phyloP scores from a whole-genome alignment of 2,113 vertebrate species.

The Nematolebias whitei region DNA sequence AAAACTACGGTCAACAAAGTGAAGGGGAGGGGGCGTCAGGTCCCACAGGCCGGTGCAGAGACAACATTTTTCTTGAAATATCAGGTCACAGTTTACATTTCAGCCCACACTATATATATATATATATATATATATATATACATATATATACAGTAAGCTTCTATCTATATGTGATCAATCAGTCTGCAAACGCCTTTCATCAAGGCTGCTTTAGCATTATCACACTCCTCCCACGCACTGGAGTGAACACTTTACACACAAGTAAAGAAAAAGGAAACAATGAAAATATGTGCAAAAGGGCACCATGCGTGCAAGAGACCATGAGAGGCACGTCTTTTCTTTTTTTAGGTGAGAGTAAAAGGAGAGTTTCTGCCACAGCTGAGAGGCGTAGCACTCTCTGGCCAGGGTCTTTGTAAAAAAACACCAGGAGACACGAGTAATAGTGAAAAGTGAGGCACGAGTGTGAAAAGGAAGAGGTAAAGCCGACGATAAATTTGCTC shows the following conservation, averaged over 20 bases:
- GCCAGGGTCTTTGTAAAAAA: not conserved
- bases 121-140: slow-evolving; percentile 12
- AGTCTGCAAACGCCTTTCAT: slow-evolving; percentile 19
- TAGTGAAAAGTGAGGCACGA: slow-evolving; percentile 9
- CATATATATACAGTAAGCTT: not conserved
- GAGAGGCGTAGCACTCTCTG: slow-evolving; percentile 30
- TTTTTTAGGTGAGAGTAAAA: slow-evolving; percentile 23
- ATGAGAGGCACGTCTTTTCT: slow-evolving; percentile 17
- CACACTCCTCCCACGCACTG: slow-evolving; percentile 44
- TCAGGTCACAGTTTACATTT: slow-evolving; percentile 58
- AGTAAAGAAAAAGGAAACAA: slow-evolving; percentile 13
- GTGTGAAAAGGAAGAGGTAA: slow-evolving; percentile 59
- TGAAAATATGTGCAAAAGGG: slow-evolving; percentile 15
- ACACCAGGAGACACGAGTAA: not conserved
- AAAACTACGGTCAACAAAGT: not conserved
- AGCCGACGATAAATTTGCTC: not conserved
- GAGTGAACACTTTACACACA: slow-evolving; percentile 21
- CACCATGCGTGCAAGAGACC: not conserved
- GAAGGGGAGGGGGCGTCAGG: slow-evolving; percentile 11
- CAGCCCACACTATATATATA: slow-evolving; percentile 38
- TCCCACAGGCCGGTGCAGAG: slow-evolving; percentile 4
- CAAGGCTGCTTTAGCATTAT: slow-evolving; percentile 28
- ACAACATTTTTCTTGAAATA: slow-evolving; percentile 30
- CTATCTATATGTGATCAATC: slow-evolving; percentile 39
- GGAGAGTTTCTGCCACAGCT: slow-evolving; percentile 7